Conservation (phyloP, 2,113 vertebrate genomes). For the Megaceryle maxima region DNA sequence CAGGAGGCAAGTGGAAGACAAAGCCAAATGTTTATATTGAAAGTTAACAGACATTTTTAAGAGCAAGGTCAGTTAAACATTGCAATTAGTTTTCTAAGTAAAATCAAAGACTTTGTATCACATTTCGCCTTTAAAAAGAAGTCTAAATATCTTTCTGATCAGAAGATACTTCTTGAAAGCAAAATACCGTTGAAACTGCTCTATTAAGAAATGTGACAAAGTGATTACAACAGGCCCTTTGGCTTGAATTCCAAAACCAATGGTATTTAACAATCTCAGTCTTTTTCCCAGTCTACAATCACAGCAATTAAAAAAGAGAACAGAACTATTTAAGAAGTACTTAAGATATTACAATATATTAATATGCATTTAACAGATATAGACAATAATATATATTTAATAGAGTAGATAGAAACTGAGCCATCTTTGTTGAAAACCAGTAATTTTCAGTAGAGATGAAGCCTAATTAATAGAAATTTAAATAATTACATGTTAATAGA, state of each 20-base stretch:
- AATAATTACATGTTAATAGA: neutral
- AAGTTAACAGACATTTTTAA: neutral
- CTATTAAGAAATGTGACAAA: neutral
- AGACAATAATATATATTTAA: no score
- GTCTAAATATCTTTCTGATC: neutral
- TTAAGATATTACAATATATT: neutral
- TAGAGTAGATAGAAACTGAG: neutral
- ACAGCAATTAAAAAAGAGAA: neutral
- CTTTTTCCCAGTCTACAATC: neutral
- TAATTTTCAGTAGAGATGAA: neutral
- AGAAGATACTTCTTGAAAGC: neutral
- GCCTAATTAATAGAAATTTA: neutral
- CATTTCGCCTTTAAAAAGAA: neutral
- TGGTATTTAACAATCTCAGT: neutral
- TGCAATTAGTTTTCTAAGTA: neutral
- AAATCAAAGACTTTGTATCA: neutral
- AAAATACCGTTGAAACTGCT: neutral
- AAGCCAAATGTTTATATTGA: neutral
- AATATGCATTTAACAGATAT: neutral
- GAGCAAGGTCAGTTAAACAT: neutral
- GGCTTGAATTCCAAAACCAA: neutral
- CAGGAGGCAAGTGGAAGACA: neutral
- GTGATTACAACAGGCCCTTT: neutral
- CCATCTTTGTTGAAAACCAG: neutral
- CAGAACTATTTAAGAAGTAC: neutral